A percentile compares a stretch with the other conserved stretches of the same genome.
Evolutionary conservation across 2,797 vertebrate species (phyloP).

Genomic region (Poeciliopsis infans): DNA sequence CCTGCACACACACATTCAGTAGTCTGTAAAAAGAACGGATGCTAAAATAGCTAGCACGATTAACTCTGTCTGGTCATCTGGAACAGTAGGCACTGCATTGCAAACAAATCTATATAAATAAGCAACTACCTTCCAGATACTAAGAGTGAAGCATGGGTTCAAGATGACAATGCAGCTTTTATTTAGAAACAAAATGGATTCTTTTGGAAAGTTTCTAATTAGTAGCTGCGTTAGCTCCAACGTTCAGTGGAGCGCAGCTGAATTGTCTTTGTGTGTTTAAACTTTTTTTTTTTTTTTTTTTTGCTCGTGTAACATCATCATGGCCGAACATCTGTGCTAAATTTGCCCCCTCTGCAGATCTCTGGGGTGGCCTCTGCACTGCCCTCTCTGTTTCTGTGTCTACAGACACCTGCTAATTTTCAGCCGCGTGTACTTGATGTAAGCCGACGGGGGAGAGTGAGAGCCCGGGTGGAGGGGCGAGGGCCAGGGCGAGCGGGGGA

Average conservation of each 20-base stretch:
- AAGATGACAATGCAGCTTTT: background rate
- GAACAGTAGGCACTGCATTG: background rate
- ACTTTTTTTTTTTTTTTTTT: constrained; percentile 7
- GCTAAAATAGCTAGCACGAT: background rate
- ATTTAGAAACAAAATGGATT: constrained; percentile 1
- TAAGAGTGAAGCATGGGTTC: background rate
- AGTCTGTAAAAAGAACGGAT: background rate
- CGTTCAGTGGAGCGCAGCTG: constrained; percentile 35
- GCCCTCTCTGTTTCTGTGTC: constrained; percentile 67
- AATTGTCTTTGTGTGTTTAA: constrained; percentile 46
- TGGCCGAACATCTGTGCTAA: constrained; percentile 68
- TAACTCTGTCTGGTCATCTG: background rate
- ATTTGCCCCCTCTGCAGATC: constrained; percentile 27
- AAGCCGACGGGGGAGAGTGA: constrained; percentile 45
- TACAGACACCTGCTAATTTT: constrained; percentile 85
- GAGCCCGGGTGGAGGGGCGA: background rate
- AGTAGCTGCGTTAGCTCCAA: background rate
- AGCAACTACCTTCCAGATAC: background rate
- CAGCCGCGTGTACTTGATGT: constrained; percentile 66
- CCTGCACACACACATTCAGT: too few relatives aligned
- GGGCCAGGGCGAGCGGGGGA: constrained; percentile 31
- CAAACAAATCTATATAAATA: background rate
- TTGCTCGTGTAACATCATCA: constrained; percentile 51
- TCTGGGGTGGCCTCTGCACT: constrained; percentile 72
- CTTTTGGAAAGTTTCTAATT: background rate